A percentile compares a stretch with the other conserved stretches of the same genome.
phyloP scores from a whole-genome alignment of 2,113 vertebrate species.

The Rutilus rutilus region DNA sequence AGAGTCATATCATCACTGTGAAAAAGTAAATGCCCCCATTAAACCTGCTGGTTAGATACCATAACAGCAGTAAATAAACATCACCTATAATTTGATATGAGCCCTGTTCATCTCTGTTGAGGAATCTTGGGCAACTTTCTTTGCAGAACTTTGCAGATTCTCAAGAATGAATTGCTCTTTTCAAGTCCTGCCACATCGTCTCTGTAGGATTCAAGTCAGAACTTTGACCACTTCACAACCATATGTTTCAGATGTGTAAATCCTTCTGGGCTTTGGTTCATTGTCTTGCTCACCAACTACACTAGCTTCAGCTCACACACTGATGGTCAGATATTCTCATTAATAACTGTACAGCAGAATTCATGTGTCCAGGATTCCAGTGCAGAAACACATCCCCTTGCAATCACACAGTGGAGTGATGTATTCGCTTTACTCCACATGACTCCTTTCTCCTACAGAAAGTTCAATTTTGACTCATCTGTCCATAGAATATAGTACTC shows the following conservation, averaged over 20 bases:
- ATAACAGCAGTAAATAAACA: background rate
- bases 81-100: background rate
- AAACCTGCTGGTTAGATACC: background rate
- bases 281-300: background rate
- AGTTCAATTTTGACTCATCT: background rate
- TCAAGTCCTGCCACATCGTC: background rate
- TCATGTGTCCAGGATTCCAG: background rate
- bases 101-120: background rate
- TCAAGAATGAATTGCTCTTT: background rate
- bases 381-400: background rate
- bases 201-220: background rate
- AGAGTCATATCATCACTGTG: background rate
- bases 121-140: background rate
- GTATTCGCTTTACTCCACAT: background rate
- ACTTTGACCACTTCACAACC: background rate
- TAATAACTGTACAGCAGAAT: background rate
- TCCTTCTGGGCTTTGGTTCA: background rate
- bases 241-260: background rate
- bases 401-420: background rate
- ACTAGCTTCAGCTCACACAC: background rate
- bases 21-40: background rate
- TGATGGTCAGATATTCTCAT: background rate
- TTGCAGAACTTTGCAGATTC: background rate
- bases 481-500: background rate
- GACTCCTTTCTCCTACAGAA: background rate